phyloP scores from a whole-genome alignment of 2,113 vertebrate genomes.

The Cyprinus carpio region DNA sequence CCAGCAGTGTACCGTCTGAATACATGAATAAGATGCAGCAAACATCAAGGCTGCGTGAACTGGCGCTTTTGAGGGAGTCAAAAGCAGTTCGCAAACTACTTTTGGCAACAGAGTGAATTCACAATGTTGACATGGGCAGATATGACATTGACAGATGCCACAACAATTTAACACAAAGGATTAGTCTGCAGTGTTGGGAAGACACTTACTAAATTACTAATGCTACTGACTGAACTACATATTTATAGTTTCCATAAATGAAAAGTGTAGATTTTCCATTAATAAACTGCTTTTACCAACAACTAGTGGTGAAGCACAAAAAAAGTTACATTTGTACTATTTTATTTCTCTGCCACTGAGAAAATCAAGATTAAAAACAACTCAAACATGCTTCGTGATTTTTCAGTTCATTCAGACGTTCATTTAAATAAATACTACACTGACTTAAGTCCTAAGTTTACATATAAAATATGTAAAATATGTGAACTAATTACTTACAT shows the following conservation, averaged over 20 bases:
- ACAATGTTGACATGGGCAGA: not conserved
- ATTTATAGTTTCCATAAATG: not conserved
- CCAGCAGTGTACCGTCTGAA: not conserved
- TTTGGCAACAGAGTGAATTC: not conserved
- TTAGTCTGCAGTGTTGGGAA: not conserved
- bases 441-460: not conserved
- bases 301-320: not conserved
- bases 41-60: not conserved
- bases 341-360: not conserved
- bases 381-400: not conserved
- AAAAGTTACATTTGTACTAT: not conserved
- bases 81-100: not conserved
- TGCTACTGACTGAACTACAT: not conserved
- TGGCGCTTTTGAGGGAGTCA: not conserved
- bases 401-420: not conserved
- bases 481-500: no score
- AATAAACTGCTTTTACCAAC: not conserved
- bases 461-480: not conserved
- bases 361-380: not conserved
- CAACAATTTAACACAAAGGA: not conserved
- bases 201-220: not conserved
- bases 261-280: not conserved
- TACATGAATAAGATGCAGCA: conserved; percentile 19
- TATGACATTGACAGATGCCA: not conserved
- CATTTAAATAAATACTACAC: not conserved